Base-by-base conservation (phyloP, 2,888 invertebrate genomes). In the Chesias legatella region DNA sequence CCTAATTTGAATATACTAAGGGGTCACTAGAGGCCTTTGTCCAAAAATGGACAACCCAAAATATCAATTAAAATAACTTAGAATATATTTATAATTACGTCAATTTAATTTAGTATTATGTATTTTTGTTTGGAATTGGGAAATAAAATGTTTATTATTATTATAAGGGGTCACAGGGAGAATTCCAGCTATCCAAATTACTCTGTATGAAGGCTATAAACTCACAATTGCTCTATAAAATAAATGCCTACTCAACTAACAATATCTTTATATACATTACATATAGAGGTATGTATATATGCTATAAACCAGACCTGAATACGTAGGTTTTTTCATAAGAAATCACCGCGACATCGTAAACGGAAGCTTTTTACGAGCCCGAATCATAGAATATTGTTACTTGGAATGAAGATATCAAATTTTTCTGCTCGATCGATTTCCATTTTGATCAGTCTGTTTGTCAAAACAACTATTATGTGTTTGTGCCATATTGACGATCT, bases 241-340 rank as follows among this genome's bases (percentile, higher is more conserved):
- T 67, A 72, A 73, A 72, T 67, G 76, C 66, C 63, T 66, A 53
- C 62, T 67, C 66, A 58, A 67, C 63, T 64, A 64, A 60, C 65
- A 60, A 67, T 68, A 67, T 62, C 60, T 70, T 71, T 74, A 68
- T 67, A 64, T 60, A 56, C n/a, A n/a, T n/a, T n/a, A n/a, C n/a
- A n/a, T n/a, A n/a, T n/a, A n/a, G n/a, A n/a, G n/a, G n/a, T n/a
- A n/a, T n/a, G n/a, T n/a, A n/a, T n/a, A n/a, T n/a, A n/a, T n/a
- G n/a, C n/a, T n/a, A n/a, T n/a, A n/a, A 36, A 30, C 38, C 22
- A 28, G 35, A 43, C 39, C 39, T 32, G 33, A 36, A 37, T 38
- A 23, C 32, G 32, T 17, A 27, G 24, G 33, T 48, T 51, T 50
- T 51, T 48, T 47, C 43, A 37, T 32, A 43, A 48, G 41, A 44